These are phyloP conservation scores for Drosophila nigromelanica DNA, from an alignment of 1,140 invertebrate species.

Conservation along the genomic window DNA sequence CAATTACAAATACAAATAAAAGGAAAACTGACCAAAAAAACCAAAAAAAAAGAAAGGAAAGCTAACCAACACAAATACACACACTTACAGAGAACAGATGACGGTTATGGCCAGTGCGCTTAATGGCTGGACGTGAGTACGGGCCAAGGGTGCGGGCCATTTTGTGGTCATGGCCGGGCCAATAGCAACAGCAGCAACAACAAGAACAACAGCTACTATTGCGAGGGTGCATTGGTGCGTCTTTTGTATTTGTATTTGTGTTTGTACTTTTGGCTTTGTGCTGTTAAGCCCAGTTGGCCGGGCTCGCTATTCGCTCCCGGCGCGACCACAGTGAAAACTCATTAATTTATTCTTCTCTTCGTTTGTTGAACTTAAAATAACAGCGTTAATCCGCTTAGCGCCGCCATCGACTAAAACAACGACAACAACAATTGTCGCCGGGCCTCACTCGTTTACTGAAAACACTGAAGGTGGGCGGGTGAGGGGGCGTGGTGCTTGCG, in stretches of 20 bases:
- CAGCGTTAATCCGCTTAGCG: conserved; percentile 81
- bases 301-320: conserved; percentile 22
- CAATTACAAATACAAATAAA: conserved; percentile 71
- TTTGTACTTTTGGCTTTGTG: conserved; percentile 73
- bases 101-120: conserved; percentile 59
- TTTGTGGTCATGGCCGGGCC: conserved; percentile 53
- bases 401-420: conserved; percentile 70
- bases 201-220: conserved; percentile 11
- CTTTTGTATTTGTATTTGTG: conserved; percentile 33
- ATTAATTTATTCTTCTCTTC: conserved; percentile 81
- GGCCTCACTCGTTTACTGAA: conserved; percentile 13
- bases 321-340: conserved; percentile 78
- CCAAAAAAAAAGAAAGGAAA: conserved; percentile 15
- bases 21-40: conserved; percentile 15
- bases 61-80: background rate
- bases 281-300: conserved; percentile 55
- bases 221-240: conserved; percentile 29
- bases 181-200: conserved; percentile 14
- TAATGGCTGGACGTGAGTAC: conserved; percentile 57
- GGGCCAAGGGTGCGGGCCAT: conserved; percentile 25
- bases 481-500: conserved; percentile 27
- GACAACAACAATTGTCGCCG: conserved; percentile 40
- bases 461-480: background rate
- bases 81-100: conserved; percentile 48
- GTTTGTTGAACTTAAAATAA: conserved; percentile 82